These are phyloP conservation scores for Sparidentex hasta DNA, from an alignment of 2,797 vertebrate species.

Conservation along the genomic window DNA sequence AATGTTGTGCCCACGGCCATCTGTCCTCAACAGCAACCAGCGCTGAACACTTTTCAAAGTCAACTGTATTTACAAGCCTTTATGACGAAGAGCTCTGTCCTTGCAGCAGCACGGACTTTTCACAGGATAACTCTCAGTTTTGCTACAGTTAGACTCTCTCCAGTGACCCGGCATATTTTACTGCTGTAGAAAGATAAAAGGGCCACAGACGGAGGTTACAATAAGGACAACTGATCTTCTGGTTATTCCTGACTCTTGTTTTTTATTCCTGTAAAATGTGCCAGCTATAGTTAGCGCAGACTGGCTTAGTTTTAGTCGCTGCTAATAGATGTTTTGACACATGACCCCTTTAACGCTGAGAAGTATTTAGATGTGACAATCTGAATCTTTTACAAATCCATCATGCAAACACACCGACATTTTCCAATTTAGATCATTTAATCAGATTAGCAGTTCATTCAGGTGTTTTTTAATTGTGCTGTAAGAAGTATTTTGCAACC, in stretches of 20 bases:
- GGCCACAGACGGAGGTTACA: background rate
- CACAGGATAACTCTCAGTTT: slow-evolving; percentile 54
- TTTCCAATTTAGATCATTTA: slow-evolving; percentile 9
- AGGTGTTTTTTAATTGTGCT: background rate
- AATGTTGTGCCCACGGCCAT: slow-evolving; percentile 38
- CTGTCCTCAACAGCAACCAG: slow-evolving; percentile 48
- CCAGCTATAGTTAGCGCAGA: slow-evolving; percentile 41
- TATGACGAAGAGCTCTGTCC: slow-evolving; percentile 7
- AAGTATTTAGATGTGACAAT: slow-evolving; percentile 12
- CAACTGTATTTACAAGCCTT: slow-evolving; percentile 14
- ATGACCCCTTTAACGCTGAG: background rate
- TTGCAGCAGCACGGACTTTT: slow-evolving; percentile 5
- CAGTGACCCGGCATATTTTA: background rate
- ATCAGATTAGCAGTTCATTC: slow-evolving; percentile 7
- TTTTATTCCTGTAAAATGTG: slow-evolving; percentile 32
- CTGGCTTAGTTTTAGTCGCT: slow-evolving; percentile 14
- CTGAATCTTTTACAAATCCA: slow-evolving; percentile 15
- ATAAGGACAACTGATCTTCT: slow-evolving; percentile 25
- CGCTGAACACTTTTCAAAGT: slow-evolving; percentile 38
- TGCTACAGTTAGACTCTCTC: slow-evolving; percentile 11
- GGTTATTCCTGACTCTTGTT: slow-evolving; percentile 18
- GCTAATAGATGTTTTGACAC: background rate
- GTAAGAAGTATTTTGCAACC: background rate
- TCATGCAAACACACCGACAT: background rate
- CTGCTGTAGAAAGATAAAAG: background rate